A percentile compares a stretch with the other conserved stretches of the same genome.
These are phyloP conservation scores for Rhyacichthys aspro DNA, from an alignment of 2,797 vertebrate species.

Conservation along the genomic window DNA sequence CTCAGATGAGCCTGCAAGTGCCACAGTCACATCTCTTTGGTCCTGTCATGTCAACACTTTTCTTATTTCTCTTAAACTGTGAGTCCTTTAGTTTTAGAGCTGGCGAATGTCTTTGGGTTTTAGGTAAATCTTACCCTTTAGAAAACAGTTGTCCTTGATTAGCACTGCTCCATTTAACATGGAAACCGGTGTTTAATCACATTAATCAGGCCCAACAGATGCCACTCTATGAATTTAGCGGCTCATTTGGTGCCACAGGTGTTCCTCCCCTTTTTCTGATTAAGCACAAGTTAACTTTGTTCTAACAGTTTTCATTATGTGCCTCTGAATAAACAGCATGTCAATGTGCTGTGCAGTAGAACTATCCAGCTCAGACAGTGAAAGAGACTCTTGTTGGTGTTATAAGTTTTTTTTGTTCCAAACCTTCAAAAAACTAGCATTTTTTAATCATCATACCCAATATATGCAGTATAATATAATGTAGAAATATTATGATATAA, in stretches of 20 bases:
- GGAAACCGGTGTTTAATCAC: constrained; percentile 3
- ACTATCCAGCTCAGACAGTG: too few species aligned
- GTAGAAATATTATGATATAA: too few species aligned
- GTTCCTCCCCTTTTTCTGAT: not conserved
- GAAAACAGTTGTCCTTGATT: constrained; percentile 8
- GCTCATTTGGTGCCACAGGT: constrained; percentile 10
- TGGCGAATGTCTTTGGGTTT: not conserved
- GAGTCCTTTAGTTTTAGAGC: not conserved
- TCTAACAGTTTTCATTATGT: not conserved
- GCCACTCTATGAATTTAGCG: not conserved
- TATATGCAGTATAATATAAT: too few species aligned
- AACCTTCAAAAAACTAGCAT: too few species aligned
- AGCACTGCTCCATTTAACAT: constrained; percentile 8
- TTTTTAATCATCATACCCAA: too few species aligned
- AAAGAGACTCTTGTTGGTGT: too few species aligned
- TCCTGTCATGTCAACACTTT: not conserved
- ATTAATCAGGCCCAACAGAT: constrained; percentile 1
- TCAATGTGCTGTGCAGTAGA: too few species aligned
- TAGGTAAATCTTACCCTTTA: too few species aligned
- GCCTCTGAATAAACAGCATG: not conserved
- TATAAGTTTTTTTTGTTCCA: too few species aligned
- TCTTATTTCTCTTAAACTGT: not conserved
- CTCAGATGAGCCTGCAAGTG: too few species aligned
- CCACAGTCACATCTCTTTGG: not conserved
- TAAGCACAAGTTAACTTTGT: not conserved